Base-by-base conservation (phyloP, 1,140 invertebrate species). In the Brachionus calyciflorus region DNA sequence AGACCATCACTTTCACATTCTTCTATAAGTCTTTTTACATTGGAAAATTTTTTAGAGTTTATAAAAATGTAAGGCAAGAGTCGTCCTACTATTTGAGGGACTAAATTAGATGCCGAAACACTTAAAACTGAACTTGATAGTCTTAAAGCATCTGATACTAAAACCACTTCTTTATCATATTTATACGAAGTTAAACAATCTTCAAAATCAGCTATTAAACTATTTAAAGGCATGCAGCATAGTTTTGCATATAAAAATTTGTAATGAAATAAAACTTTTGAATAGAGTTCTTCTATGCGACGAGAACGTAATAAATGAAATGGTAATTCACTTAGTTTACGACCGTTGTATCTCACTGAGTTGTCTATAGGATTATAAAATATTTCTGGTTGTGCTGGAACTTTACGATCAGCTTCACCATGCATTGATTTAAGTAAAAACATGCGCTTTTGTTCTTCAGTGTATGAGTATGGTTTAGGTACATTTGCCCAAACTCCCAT, bases 221-320 rank as follows among this genome's bases (percentile, higher is more conserved):
- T 87, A 37, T 96, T 95, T 1, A 99, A 87, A 0, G 96, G 94
- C 83, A 95, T 97, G 78, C 93, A 93, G 77, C 91, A 91, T 1
- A 98, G 86, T 84, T 98, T 98, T 0, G 94, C 94, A 82, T 97
- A 93, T 0, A 99, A 87, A 93, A 95, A 99, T 78, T 94, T 90
- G 82, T 98, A 99, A 84, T 97, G 97, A 84, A 98, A 99, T 0
- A 98, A 87, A 9, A 97, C 94, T 80, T 95, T 89, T 63, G 92
- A 89, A 82, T 95, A 96, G 0, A 98, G 86, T 85, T 98, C 94
- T 77, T 92, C 91, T 81, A 94, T 95, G 26, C 95, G 89, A 69
- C 91, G 89, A 0, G 94, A 91, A 14, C 94, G 87, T 0, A 98
- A 90, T 80, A 98, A 85, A 82, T 98, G 96, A 84, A 91, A 98